A percentile compares a stretch with the other conserved stretches of the same genome.
Conservation (phyloP, 2,797 vertebrate species). For the Sus cebifrons region DNA sequence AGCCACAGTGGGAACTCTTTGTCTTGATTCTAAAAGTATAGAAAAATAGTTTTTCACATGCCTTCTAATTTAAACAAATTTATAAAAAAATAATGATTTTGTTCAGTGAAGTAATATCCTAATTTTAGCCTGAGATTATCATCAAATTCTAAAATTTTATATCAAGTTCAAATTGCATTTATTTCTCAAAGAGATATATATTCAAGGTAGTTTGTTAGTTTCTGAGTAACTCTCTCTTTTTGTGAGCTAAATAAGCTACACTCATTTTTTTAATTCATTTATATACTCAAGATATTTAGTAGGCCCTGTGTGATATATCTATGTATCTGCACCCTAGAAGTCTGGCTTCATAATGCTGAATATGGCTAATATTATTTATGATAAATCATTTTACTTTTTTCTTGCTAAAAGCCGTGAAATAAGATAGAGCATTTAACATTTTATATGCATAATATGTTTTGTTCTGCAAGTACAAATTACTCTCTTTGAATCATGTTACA, state of each 20-base stretch:
- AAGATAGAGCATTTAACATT: background rate
- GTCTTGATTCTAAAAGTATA: background rate
- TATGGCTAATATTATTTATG: background rate
- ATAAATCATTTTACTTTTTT: background rate
- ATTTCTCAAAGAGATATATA: background rate
- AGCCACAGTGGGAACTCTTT: too few species aligned
- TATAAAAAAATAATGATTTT: background rate
- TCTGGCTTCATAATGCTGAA: background rate
- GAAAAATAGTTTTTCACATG: background rate
- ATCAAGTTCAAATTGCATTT: background rate
- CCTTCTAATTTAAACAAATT: background rate
- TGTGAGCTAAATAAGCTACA: background rate
- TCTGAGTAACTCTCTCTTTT: background rate
- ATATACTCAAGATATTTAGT: background rate
- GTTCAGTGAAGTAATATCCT: background rate
- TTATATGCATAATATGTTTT: slow-evolving; percentile 26
- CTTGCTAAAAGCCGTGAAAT: background rate
- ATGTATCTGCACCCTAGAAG: background rate
- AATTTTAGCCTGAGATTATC: slow-evolving; percentile 15
- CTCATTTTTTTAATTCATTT: background rate
- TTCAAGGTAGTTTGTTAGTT: background rate
- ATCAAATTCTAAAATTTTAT: slow-evolving; percentile 30
- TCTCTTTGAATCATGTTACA: background rate
- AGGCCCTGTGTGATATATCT: background rate
- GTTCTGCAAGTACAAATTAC: background rate